Evolutionary conservation across 2,797 vertebrate species (phyloP).

Genomic region (Gastrophryne carolinensis): DNA sequence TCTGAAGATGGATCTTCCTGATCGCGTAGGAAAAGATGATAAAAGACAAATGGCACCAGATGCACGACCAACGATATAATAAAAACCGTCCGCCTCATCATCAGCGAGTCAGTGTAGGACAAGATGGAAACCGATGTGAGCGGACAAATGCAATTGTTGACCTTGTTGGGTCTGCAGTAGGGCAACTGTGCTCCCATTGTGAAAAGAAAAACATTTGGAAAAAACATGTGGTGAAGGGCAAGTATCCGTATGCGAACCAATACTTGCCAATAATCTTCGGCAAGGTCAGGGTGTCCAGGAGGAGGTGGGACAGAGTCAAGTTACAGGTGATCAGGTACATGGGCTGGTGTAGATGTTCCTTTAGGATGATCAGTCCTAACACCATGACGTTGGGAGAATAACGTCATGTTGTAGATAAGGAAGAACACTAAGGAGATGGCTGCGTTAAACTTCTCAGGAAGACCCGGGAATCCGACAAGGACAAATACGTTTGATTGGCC

Average conservation of each 20-base stretch:
- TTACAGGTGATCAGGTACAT: constrained; percentile 67
- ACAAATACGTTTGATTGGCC: no score
- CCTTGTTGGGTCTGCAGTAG: constrained; percentile 13
- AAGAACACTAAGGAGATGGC: constrained; percentile 8
- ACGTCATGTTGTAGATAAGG: not conserved
- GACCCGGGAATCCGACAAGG: no score
- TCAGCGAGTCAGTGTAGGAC: not conserved
- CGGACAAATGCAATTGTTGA: constrained; percentile 9
- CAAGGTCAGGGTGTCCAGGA: constrained; percentile 68
- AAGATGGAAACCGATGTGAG: not conserved
- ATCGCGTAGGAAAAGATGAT: constrained; percentile 35
- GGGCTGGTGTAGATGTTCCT: constrained; percentile 60
- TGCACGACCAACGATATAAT: not conserved
- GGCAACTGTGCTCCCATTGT: not conserved
- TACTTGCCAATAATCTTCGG: constrained; percentile 69
- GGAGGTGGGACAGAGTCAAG: constrained; percentile 60
- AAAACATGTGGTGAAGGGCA: not conserved
- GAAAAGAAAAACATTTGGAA: constrained; percentile 28
- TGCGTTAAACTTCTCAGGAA: no score
- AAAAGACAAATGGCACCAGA: not conserved
- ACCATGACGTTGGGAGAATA: constrained; percentile 22
- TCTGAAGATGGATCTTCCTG: not conserved
- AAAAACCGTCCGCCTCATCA: not conserved
- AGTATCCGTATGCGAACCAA: constrained; percentile 52
- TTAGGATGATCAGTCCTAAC: not conserved